Conservation (phyloP, 2,113 vertebrate genomes). For the Mohoua ochrocephala region DNA sequence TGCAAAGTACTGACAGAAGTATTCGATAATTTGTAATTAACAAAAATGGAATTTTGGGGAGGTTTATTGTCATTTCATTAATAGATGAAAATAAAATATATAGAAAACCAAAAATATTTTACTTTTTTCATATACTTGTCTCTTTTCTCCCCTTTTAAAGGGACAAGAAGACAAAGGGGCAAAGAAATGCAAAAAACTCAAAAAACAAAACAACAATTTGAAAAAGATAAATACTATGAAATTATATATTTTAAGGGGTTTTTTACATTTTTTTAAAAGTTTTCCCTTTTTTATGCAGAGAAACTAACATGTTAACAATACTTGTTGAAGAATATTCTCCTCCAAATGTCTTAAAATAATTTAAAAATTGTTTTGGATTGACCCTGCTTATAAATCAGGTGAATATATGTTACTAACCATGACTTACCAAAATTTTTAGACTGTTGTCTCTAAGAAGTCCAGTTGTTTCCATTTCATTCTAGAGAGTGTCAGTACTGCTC, state of each 20-base stretch:
- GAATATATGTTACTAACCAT: neutral
- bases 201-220: neutral
- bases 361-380: neutral
- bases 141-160: neutral
- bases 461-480: neutral
- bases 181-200: neutral
- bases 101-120: neutral
- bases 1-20: neutral
- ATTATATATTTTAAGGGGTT: accelerated
- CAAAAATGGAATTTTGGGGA: accelerated
- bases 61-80: neutral
- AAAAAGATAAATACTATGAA: neutral
- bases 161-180: accelerated
- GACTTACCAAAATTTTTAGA: neutral
- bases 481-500: neutral
- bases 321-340: neutral
- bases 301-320: neutral
- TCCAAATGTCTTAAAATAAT: neutral
- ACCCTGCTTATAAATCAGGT: neutral
- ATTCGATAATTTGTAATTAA: neutral
- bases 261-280: neutral
- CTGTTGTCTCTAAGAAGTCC: neutral
- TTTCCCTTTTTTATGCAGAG: neutral
- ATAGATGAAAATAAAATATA: neutral
- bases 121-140: neutral